Conservation (phyloP, 2,797 vertebrate species). For the Esox masquinongy region DNA sequence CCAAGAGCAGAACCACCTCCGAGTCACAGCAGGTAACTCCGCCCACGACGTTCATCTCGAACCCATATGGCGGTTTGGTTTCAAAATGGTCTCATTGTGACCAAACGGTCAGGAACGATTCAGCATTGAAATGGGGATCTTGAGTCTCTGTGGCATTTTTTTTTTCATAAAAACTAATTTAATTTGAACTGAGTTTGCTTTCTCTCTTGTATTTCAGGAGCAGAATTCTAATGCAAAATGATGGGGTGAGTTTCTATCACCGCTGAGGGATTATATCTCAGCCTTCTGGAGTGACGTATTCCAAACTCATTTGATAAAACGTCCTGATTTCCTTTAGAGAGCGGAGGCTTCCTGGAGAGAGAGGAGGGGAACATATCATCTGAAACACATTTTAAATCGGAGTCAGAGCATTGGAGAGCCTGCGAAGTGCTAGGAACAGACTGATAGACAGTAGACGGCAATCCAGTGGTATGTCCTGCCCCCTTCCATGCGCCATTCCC, state of each 20-base stretch:
- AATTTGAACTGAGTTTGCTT: background rate
- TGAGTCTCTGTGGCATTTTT: background rate
- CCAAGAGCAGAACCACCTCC: slow-evolving; percentile 59
- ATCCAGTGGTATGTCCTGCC: slow-evolving; percentile 2
- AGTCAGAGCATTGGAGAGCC: background rate
- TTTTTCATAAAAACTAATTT: background rate
- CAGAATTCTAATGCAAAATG: slow-evolving; percentile 43
- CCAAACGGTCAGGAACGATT: background rate
- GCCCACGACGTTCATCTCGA: background rate
- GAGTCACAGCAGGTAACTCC: slow-evolving; percentile 74
- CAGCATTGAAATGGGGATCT: background rate
- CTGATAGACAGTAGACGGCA: background rate
- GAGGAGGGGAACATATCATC: slow-evolving; percentile 24
- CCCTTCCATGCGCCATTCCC: background rate
- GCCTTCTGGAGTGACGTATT: rapidly evolving
- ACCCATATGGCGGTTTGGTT: background rate
- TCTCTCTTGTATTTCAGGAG: slow-evolving; percentile 44
- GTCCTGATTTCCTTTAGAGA: background rate
- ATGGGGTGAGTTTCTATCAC: slow-evolving; percentile 44
- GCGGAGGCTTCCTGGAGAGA: background rate
- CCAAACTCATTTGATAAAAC: background rate
- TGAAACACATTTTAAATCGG: slow-evolving; percentile 18
- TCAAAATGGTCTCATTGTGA: background rate
- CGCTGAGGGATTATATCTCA: background rate
- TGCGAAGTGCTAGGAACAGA: no score